phyloP scores from a whole-genome alignment of 2,888 invertebrate species.

The Trachelus stipa region DNA sequence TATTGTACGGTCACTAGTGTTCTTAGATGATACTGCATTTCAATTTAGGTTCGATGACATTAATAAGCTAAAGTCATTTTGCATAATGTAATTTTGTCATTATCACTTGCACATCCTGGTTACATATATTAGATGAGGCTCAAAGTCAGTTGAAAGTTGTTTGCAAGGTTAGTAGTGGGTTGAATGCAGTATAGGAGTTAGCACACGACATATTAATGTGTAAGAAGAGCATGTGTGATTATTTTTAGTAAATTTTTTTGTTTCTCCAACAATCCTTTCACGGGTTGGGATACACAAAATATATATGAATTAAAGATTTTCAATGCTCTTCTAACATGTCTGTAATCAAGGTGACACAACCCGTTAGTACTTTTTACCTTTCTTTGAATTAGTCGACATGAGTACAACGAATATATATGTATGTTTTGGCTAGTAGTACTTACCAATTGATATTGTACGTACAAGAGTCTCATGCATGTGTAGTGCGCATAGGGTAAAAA shows the following conservation, averaged over 20 bases:
- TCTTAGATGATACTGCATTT: neutral
- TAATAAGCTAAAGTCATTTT: conserved; percentile 2
- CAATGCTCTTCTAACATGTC: neutral
- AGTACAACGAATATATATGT: conserved; percentile 18
- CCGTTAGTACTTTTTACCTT: conserved; percentile 5
- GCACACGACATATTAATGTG: neutral
- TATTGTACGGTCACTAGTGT: neutral
- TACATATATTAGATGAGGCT: neutral
- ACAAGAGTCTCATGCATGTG: conserved; percentile 39
- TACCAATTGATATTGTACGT: conserved; percentile 35
- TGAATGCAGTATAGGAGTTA: neutral
- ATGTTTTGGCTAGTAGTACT: conserved; percentile 37
- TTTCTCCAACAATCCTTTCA: neutral
- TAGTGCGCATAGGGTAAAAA: conserved; percentile 31
- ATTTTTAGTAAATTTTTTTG: neutral
- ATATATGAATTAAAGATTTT: neutral
- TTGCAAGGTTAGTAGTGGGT: neutral
- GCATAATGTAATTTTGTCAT: neutral
- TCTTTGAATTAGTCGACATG: conserved; percentile 10
- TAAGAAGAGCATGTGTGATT: neutral
- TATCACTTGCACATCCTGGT: neutral
- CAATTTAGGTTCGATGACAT: neutral
- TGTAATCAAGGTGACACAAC: neutral
- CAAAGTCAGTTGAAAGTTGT: neutral
- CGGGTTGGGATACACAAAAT: neutral